A percentile compares a stretch with the other conserved stretches of the same genome.
Conservation (phyloP, 2,888 invertebrate genomes). For the Clunio marinus region DNA sequence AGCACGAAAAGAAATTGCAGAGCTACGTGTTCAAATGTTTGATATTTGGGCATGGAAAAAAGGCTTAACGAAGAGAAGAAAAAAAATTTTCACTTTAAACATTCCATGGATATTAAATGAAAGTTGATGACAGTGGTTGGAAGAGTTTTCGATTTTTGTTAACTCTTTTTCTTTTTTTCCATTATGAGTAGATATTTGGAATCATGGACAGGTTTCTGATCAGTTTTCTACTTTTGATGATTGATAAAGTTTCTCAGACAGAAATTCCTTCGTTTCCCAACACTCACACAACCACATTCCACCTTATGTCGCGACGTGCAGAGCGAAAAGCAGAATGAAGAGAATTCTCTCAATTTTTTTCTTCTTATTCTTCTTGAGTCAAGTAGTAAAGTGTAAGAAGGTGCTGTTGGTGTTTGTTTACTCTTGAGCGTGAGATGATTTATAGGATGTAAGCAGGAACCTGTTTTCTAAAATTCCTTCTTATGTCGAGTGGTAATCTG, state of each 20-base stretch:
- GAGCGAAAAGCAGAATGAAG: too few relatives aligned
- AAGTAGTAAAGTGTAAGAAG: background rate
- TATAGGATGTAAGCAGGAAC: conserved; percentile 1
- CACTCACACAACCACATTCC: background rate
- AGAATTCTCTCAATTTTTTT: too few relatives aligned
- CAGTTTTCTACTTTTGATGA: background rate
- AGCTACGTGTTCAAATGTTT: conserved; percentile 10
- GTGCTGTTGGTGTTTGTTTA: conserved; percentile 23
- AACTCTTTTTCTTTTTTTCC: conserved; percentile 3
- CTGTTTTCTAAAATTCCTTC: too few relatives aligned
- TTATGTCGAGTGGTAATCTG: too few relatives aligned
- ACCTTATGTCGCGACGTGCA: background rate
- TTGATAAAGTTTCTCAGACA: conserved; percentile 18
- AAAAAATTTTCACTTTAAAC: conserved; percentile 17
- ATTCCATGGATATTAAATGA: conserved; percentile 35
- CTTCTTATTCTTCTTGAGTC: conserved; percentile 30
- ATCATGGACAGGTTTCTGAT: background rate
- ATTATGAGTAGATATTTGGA: background rate
- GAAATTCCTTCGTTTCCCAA: background rate
- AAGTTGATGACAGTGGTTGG: conserved; percentile 24
- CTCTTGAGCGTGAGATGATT: conserved; percentile 30
- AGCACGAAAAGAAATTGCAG: conserved; percentile 20
- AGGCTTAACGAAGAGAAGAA: background rate
- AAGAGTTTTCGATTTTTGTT: background rate
- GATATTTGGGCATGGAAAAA: conserved; percentile 21